Evolutionary conservation across 1,140 invertebrate genomes (phyloP), one percentile per base, ranked within the genome.

Genomic region (Lordiphosa collinella): DNA sequence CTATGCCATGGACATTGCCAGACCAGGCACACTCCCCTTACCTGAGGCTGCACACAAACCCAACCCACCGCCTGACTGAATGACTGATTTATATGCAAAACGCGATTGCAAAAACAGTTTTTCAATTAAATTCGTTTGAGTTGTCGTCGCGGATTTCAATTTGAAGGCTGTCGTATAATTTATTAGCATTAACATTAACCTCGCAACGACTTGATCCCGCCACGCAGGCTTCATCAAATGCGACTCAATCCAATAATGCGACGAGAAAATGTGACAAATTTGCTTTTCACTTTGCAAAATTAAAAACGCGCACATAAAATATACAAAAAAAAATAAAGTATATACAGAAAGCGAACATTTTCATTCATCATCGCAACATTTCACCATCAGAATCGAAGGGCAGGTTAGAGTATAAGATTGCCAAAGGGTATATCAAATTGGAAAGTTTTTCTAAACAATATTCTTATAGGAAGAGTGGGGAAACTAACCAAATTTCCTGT

Each of bases 121-220:
- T 80, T 80, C 76, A 80, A 80, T 80, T 80, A 80, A 80, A 80
- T 82, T 80, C 76, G 76, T 82, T 80, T 75, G 70, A 82, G 67
- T 66, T 82, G 70, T 82, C 76, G 65, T 63, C 66, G 65, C 69
- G 76, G 75, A 82, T 82, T 80, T 80, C 76, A 80, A 75, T 80
- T 80, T 75, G 71, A 82, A 80, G 76, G 65, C 75, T 80, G 65
- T 68, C 70, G 68, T 82, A 80, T 80, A 80, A 80, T 80, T 80
- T 80, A 80, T 80, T 80, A 80, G 75, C 76, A 80, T 82, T 80
- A 80, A 79, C 75, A 80, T 80, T 80, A 74, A 79, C 75, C 70
- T 55, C 68, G 65, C 74, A 58, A 59, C 73, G 58, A 68, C 73
- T 78, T 78, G 63, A 72, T 57, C 54, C 38, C 16, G 16, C 16